Evolutionary conservation across 1,140 invertebrate species (phyloP).

Genomic region (Sarcophaga bullata): DNA sequence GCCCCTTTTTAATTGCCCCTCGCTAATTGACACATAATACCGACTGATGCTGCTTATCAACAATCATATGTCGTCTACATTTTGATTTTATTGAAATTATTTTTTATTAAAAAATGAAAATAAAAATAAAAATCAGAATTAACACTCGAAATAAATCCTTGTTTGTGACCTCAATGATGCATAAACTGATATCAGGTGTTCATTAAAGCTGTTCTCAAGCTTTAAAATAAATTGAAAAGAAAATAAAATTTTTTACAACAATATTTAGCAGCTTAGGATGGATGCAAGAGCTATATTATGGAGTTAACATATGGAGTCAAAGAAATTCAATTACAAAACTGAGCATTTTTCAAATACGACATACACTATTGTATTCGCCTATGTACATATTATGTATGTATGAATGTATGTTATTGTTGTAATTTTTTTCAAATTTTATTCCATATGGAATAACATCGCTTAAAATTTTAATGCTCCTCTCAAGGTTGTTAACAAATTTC

Average conservation of each 20-base stretch:
- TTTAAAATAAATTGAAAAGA: too few relatives aligned
- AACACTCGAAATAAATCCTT: neutral
- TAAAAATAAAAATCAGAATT: neutral
- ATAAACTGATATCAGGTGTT: neutral
- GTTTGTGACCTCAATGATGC: slow-evolving; percentile 8
- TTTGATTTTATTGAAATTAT: slow-evolving; percentile 12
- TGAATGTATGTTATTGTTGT: too few relatives aligned
- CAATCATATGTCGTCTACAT: neutral
- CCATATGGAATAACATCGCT: neutral
- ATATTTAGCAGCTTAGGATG: too few relatives aligned
- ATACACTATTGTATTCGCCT: too few relatives aligned
- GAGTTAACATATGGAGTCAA: too few relatives aligned
- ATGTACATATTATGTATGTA: too few relatives aligned
- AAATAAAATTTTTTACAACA: too few relatives aligned
- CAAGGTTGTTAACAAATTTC: neutral
- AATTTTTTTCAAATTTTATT: too few relatives aligned
- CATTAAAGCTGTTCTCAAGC: neutral
- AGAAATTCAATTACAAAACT: too few relatives aligned
- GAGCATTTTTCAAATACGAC: too few relatives aligned
- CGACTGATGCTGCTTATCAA: neutral
- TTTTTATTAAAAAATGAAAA: neutral
- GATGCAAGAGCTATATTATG: too few relatives aligned
- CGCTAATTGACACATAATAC: neutral
- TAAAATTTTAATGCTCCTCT: neutral
- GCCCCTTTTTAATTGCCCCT: neutral